These are phyloP conservation scores for Ostrea edulis DNA, from an alignment of 1,140 invertebrate genomes.

Conservation along the genomic window DNA sequence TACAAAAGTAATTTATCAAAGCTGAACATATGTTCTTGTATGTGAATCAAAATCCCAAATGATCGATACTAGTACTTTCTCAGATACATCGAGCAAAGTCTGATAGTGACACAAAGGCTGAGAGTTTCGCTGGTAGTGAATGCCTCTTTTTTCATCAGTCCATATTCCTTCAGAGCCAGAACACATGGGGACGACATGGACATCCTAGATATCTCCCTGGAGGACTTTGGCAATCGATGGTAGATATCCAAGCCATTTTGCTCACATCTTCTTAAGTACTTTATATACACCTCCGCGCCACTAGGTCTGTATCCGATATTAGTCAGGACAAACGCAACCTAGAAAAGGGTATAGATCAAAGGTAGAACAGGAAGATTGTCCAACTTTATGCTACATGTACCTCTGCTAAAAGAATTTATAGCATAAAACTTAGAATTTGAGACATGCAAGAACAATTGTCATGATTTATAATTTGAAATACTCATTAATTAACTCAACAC, in stretches of 20 bases:
- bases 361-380: too few relatives aligned
- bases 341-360: background rate
- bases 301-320: background rate
- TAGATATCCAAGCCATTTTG: background rate
- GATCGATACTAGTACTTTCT: background rate
- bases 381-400: too few relatives aligned
- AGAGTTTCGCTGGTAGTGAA: background rate
- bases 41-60: background rate
- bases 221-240: slow-evolving; percentile 2
- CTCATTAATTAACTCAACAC: too few relatives aligned
- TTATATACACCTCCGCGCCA: background rate
- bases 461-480: too few relatives aligned
- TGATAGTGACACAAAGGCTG: background rate
- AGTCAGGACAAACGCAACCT: background rate
- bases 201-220: background rate
- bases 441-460: too few relatives aligned
- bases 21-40: too few relatives aligned
- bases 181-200: background rate
- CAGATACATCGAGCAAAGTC: background rate
- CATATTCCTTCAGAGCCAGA: slow-evolving; percentile 4
- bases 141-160: background rate
- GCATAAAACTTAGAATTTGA: too few relatives aligned
- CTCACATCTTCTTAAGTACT: slow-evolving; percentile 1
- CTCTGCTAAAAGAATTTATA: too few relatives aligned
- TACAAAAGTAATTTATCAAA: too few relatives aligned